Conservation (phyloP, 1,140 invertebrate genomes). For the Papilio polyxenes region DNA sequence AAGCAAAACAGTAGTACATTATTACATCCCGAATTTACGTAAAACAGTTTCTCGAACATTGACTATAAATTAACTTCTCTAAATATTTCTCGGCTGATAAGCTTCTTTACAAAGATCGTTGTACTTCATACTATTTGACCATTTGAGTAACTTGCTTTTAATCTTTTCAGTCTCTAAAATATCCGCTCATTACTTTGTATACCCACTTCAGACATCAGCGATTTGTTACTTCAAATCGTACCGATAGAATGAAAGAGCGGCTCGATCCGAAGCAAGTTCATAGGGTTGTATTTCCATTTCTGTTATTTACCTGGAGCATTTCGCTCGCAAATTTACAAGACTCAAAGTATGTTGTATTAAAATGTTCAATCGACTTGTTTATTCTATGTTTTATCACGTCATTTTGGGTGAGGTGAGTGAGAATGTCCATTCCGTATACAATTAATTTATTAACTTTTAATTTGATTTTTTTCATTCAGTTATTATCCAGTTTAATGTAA, state of each 20-base stretch:
- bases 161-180: conserved; percentile 75
- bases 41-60: conserved; percentile 19
- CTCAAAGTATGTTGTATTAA: conserved; percentile 56
- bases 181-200: conserved; percentile 77
- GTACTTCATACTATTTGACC: conserved; percentile 56
- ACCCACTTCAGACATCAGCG: conserved; percentile 75
- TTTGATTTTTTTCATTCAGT: background rate
- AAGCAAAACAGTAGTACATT: background rate
- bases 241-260: conserved; percentile 70
- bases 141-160: conserved; percentile 72
- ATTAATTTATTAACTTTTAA: background rate
- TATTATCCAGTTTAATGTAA: too few species aligned
- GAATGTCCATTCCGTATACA: background rate
- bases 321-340: conserved; percentile 43
- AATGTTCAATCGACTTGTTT: conserved; percentile 56
- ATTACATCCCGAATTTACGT: background rate
- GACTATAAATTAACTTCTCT: conserved; percentile 26
- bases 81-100: conserved; percentile 20
- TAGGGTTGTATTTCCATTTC: conserved; percentile 53
- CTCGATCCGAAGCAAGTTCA: conserved; percentile 54
- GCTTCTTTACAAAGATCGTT: conserved; percentile 43
- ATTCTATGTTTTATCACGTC: conserved; percentile 57
- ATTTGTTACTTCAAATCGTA: conserved; percentile 76
- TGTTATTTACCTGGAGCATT: conserved; percentile 53
- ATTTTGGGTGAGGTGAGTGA: background rate